Evolutionary conservation across 2,797 vertebrate species (phyloP).

Genomic region (Gymnoscopelus braueri): DNA sequence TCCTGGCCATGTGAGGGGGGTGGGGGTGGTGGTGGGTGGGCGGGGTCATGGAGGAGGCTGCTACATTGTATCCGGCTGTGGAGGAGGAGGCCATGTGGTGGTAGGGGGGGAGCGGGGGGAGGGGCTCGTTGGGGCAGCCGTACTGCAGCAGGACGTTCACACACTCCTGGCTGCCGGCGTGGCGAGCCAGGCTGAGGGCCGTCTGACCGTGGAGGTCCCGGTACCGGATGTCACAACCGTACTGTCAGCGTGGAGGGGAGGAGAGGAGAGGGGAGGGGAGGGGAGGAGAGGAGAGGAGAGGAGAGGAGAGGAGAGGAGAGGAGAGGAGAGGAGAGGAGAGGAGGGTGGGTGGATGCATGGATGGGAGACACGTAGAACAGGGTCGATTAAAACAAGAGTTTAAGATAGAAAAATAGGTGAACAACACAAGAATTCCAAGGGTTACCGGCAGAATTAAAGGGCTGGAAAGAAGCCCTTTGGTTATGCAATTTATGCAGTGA

Average conservation of each 20-base stretch:
- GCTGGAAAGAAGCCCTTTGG: too few relatives aligned
- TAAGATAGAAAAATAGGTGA: too few relatives aligned
- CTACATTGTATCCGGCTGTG: slow-evolving; percentile 54
- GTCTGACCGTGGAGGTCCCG: slow-evolving; percentile 90
- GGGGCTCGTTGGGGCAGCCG: slow-evolving; percentile 88
- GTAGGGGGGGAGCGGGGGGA: too few relatives aligned
- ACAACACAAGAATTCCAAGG: too few relatives aligned
- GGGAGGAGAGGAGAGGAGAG: too few relatives aligned
- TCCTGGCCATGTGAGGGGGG: slow-evolving; percentile 66
- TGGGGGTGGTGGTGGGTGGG: slow-evolving; percentile 65
- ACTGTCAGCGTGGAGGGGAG: slow-evolving; percentile 75
- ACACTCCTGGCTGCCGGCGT: slow-evolving; percentile 91
- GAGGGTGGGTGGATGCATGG: too few relatives aligned
- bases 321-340: too few relatives aligned
- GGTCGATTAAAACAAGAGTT: too few relatives aligned
- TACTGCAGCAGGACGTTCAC: slow-evolving; percentile 92
- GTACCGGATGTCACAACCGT: slow-evolving; percentile 89
- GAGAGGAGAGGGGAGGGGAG: background rate
- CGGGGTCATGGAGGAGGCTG: background rate
- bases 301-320: too few relatives aligned
- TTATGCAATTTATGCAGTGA: too few relatives aligned
- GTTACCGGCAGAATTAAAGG: too few relatives aligned
- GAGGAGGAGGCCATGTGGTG: slow-evolving; percentile 31
- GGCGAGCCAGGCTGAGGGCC: slow-evolving; percentile 86
- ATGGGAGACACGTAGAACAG: too few relatives aligned